Evolutionary conservation across 2,888 invertebrate species (phyloP), one percentile per base, ranked within the genome.

Genomic region (Listrodromus nycthemerus): DNA sequence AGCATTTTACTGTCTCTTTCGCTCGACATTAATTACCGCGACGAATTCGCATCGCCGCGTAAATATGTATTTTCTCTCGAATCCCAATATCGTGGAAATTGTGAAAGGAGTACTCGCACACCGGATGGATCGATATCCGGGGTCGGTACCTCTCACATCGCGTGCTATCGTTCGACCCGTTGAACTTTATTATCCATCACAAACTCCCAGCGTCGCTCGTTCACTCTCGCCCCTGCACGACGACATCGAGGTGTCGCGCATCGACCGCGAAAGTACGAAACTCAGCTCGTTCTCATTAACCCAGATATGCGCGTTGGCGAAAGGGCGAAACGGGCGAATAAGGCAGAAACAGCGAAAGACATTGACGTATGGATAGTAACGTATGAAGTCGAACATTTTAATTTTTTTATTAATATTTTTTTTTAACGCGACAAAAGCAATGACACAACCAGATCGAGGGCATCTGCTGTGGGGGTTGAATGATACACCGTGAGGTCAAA

Each of bases 221-320:
- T 70, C 77, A 13, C 33, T 69, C 66, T 66, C 70, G 37, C 70
- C 65, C 61, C 30, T 75, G 55, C 7, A 71, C 74, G 71, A 75
- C 30, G 48, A 27, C 63, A 16, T 61, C 30, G 30, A n/a, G 66
- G 67, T 77, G 83, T 81, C 70, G 61, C 74, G 45, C 76, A 74
- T 48, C 74, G 71, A 63, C 65, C 50, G 76, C 66, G 52, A 81
- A 84, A 84, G 85, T 84, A 84, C 86, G 86, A 85, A 67, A 87
- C 87, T 87, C 86, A 86, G 86, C 86, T 84, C 86, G 86, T 87
- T 90, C 90, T 91, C 90, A 90, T 91, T 91, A 90, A 91, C 90
- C 91, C 83, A 91, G 89, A 91, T 91, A 90, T 87, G 87, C 87
- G 82, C 86, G 76, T 77, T 78, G 48, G 61, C 48, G 58, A 82